Evolutionary conservation across 2,113 vertebrate species (phyloP), one percentile per base, ranked within the genome.

Genomic region (Coreoperca whiteheadi): DNA sequence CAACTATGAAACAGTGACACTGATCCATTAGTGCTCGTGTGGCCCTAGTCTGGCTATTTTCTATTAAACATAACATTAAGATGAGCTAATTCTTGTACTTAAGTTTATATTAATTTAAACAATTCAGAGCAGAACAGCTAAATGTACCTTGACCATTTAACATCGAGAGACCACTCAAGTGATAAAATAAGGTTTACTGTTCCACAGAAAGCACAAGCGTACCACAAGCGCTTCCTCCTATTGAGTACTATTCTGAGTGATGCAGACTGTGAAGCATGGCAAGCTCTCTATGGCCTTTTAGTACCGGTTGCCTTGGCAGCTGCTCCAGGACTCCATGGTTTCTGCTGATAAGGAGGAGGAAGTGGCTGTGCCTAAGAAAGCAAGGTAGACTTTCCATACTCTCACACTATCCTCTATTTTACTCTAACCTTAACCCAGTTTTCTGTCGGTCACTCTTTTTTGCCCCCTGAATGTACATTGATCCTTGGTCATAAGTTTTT

Each of bases 291-390:
- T 80, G 79, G 86, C 78, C 82, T 87, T 86, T 87, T 59, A 87
- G 69, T 28, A 4, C 69, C 63, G 78, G 93, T 92, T 94, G 92
- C 89, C 88, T 79, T 87, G 90, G 92, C 92, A 91, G 92, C 86
- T 76, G 64, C 83, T 92, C 63, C 53, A 79, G 74, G 83, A 89
- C 80, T 89, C 87, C 32, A 23, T 79, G 86, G 81, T 51, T 84
- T 82, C 65, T 16, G 79, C 86, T 93, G 92, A 94, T 94, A 92
- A 94, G 90, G 39, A 91, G 66, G 69, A 91, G 92, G 92, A 94
- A 93, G 87, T 85, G 60, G 46, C 84, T 54, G 74, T 82, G 77
- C 56, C 81, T 73, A 63, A 79, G 71, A 89, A 86, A 88, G 79
- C 50, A 61, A 81, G 72, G 80, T 54, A 32, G 60, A 70, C 86